Evolutionary conservation across 2,797 vertebrate genomes (phyloP).

Genomic region (Enteromius afrohamiltoni): DNA sequence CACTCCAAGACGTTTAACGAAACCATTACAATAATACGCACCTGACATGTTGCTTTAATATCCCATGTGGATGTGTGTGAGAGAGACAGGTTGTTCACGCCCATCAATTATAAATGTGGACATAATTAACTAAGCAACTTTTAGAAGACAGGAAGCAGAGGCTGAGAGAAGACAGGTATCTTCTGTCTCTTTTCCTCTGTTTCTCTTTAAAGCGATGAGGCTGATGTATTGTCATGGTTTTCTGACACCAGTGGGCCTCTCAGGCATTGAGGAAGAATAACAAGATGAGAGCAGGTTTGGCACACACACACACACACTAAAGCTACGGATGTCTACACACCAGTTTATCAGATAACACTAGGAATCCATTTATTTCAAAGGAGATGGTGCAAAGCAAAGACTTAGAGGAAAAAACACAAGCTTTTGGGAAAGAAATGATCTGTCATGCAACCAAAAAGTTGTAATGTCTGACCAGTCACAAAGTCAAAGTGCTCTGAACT

Average conservation of each 20-base stretch:
- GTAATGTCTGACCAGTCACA: neutral
- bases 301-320: neutral
- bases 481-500: neutral
- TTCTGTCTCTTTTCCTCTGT: neutral
- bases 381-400: neutral
- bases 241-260: neutral
- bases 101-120: constrained; percentile 31
- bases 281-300: neutral
- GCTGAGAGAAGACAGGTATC: neutral
- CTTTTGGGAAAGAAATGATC: neutral
- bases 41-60: constrained; percentile 23
- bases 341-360: neutral
- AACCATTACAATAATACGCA: constrained; percentile 32
- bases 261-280: neutral
- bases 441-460: neutral
- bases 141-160: neutral
- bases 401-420: neutral
- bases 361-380: constrained; percentile 5
- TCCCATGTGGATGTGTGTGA: constrained; percentile 26
- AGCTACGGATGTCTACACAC: neutral
- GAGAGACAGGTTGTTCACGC: neutral
- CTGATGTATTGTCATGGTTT: neutral
- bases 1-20: constrained; percentile 15
- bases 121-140: constrained; percentile 27
- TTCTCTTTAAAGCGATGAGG: neutral